A percentile compares a stretch with the other conserved stretches of the same genome.
Evolutionary conservation across 2,113 vertebrate genomes (phyloP).

Genomic region (Thymallus thymallus): DNA sequence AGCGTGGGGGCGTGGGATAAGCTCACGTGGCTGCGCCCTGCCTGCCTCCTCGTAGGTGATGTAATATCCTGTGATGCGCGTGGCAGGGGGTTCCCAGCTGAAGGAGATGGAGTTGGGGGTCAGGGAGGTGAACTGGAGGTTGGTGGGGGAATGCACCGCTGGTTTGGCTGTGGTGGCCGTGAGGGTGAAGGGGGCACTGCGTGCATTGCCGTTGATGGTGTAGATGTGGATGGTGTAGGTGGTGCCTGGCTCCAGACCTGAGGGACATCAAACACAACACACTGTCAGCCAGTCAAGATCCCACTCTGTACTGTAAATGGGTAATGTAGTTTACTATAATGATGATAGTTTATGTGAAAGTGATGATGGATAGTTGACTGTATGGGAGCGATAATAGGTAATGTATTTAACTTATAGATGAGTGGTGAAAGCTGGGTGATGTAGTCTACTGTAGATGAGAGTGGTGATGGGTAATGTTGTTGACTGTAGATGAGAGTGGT

Average conservation of each 20-base stretch:
- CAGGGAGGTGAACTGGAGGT: conserved; percentile 82
- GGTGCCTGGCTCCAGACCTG: conserved; percentile 87
- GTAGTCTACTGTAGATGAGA: not conserved
- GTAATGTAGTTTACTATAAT: not conserved
- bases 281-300: not conserved
- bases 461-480: not conserved
- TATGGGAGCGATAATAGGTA: not conserved
- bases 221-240: conserved; percentile 86
- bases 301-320: not conserved
- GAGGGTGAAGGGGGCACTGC: conserved; percentile 80
- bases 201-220: conserved; percentile 82
- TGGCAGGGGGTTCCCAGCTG: conserved; percentile 86
- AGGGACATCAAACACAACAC: conserved; percentile 12
- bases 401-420: not conserved
- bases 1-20: conserved; percentile 77
- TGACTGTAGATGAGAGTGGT: not conserved
- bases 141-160: conserved; percentile 85
- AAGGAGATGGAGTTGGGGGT: conserved; percentile 82
- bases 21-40: conserved; percentile 65
- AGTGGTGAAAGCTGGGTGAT: not conserved
- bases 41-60: conserved; percentile 86
- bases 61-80: conserved; percentile 89
- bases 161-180: conserved; percentile 74
- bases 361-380: not conserved
- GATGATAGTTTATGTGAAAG: not conserved